Conservation (phyloP, 2,113 vertebrate species). For the Pseudorasbora parva region DNA sequence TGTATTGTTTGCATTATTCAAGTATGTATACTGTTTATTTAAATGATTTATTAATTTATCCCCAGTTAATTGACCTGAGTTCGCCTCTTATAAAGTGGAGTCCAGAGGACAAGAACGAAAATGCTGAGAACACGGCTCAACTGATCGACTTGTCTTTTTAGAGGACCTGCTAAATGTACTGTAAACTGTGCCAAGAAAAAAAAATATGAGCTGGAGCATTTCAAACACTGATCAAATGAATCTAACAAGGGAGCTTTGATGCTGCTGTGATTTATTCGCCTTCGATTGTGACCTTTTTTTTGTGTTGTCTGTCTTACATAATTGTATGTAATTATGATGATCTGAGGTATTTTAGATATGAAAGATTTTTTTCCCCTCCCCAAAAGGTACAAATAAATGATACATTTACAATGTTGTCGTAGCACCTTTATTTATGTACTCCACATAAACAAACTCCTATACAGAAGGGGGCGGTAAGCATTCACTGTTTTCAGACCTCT, state of each 20-base stretch:
- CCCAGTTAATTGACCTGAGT: slow-evolving; percentile 78
- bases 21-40: background rate
- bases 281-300: slow-evolving; percentile 16
- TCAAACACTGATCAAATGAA: background rate
- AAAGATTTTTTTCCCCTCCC: background rate
- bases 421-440: no score
- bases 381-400: slow-evolving; percentile 57
- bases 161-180: slow-evolving; percentile 36
- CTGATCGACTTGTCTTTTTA: slow-evolving; percentile 81
- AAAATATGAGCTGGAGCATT: slow-evolving; percentile 13
- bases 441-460: background rate
- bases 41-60: background rate
- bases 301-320: slow-evolving; percentile 13
- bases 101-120: slow-evolving; percentile 73
- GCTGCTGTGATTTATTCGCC: background rate
- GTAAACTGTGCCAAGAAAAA: slow-evolving; percentile 4
- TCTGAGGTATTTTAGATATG: slow-evolving; percentile 22
- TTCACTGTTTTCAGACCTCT: background rate
- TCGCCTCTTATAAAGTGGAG: slow-evolving; percentile 81
- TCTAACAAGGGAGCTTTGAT: slow-evolving; percentile 26
- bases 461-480: slow-evolving; percentile 5
- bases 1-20: background rate
- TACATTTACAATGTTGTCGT: background rate
- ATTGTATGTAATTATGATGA: slow-evolving; percentile 43
- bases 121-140: slow-evolving; percentile 54